Evolutionary conservation across 2,113 vertebrate genomes (phyloP), one percentile per base, ranked within the genome.

Genomic region (Typhlomys cinereus): DNA sequence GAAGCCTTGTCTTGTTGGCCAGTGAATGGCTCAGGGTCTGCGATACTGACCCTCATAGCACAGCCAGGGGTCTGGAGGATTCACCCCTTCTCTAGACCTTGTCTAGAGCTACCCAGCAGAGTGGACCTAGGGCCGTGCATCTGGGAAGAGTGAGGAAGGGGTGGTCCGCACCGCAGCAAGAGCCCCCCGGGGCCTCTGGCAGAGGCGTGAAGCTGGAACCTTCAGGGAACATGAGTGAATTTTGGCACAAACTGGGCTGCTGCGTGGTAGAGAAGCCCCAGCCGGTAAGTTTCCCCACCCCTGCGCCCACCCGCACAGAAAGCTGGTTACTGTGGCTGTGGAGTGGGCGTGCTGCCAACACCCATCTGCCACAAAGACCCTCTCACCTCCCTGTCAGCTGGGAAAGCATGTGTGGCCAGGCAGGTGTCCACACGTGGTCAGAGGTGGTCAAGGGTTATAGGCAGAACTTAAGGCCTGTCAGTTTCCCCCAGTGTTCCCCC

Each of bases 231-330:
- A 99, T 99, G 99, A 99, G 99, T 15, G 99, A 99, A 91, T 99
- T 99, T 97, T 99, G 99, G 99, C 99, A 99, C 98, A 99, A 99
- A 96, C 98, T 99, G 97, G 98, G 99, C 92, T 99, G 99, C 98
- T 99, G 99, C 1, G 98, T 99, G 7, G 98, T 99, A 27, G 98
- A 99, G 90, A 99, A 99, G 83, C 98, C 99, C 1, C 99, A 99
- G 15, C 99, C 99, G 52, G 99, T 99, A 90, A 99, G 98, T 97
- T 31, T 66, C 21, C 83, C 39, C 15, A 2, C 27, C 54, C 82
- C 64, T 18, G 9, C 48, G 61, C 88, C 2, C 4, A 7, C 82
- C 17, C 46, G 25, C 74, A 31, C 15, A 79, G 25, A 91, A 88
- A 66, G n/a, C 46, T 61, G 46, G 48, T 92, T 90, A 84, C 94